Conservation (phyloP, 2,888 invertebrate genomes). For the Phengaris arion region DNA sequence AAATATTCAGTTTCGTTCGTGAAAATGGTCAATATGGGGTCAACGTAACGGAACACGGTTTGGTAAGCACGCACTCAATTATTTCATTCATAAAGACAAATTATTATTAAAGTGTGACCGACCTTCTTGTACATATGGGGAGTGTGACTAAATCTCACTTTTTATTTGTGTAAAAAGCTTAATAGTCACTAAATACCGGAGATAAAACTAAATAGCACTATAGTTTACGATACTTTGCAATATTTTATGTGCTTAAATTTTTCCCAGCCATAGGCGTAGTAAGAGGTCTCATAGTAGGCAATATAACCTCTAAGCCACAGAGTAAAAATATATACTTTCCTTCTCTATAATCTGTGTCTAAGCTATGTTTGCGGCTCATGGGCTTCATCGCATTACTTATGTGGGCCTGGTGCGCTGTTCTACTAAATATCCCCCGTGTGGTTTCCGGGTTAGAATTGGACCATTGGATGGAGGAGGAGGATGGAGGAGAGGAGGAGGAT, state of each 20-base stretch:
- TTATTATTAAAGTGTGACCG: conserved; percentile 26
- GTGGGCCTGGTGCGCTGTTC: no score
- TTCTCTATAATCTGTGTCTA: no score
- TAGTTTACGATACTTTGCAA: conserved; percentile 11
- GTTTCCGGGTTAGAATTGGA: no score
- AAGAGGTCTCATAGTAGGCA: not conserved
- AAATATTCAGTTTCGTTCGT: not conserved
- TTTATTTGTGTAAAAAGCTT: conserved; percentile 22
- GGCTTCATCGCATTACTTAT: no score
- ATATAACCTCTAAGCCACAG: no score
- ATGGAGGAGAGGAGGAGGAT: no score
- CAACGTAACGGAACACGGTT: conserved; percentile 22
- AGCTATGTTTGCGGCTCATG: no score
- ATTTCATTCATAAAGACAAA: conserved; percentile 28
- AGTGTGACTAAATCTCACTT: conserved; percentile 22
- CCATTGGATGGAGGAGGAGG: no score
- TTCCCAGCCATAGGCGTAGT: not conserved
- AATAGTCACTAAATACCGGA: conserved; percentile 23
- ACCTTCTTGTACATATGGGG: conserved; percentile 26
- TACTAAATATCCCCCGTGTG: no score
- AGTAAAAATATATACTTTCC: no score
- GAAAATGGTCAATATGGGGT: conserved; percentile 22
- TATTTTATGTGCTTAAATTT: not conserved
- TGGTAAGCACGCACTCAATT: conserved; percentile 18
- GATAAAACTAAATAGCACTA: conserved; percentile 21